Evolutionary conservation across 2,888 invertebrate genomes (phyloP).

Genomic region (Mesorhabditis spiculigera): DNA sequence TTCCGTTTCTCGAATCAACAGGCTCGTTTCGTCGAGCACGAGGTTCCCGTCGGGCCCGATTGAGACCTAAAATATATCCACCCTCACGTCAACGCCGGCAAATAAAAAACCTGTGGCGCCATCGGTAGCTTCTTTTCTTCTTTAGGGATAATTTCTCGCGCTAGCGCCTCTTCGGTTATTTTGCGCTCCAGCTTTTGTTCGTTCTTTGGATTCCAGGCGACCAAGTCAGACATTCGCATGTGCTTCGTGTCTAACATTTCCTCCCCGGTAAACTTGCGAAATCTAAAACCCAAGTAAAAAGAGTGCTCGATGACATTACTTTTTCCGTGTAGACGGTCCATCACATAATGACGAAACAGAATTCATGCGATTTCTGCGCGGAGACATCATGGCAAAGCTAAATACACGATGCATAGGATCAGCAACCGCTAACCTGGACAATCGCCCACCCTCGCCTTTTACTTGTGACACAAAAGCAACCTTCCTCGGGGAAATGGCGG

Average conservation of each 20-base stretch:
- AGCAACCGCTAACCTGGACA: background rate
- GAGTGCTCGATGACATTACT: background rate
- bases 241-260: slow-evolving; percentile 37
- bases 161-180: slow-evolving; percentile 28
- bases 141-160: slow-evolving; percentile 27
- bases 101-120: slow-evolving; percentile 21
- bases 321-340: background rate
- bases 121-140: slow-evolving; percentile 19
- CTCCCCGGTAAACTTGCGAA: slow-evolving; percentile 23
- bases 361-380: background rate
- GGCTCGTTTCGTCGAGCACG: slow-evolving; percentile 44
- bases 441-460: background rate
- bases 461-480: background rate
- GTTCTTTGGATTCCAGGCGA: slow-evolving; percentile 45
- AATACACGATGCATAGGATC: background rate
- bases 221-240: slow-evolving; percentile 43
- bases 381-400: background rate
- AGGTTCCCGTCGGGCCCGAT: slow-evolving; percentile 42
- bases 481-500: background rate
- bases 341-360: background rate
- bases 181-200: slow-evolving; percentile 30
- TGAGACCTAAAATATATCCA: slow-evolving; percentile 28
- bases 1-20: slow-evolving; percentile 33
- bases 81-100: background rate
- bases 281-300: background rate